Conservation (phyloP, 2,888 invertebrate species). For the Idaea biselata region DNA sequence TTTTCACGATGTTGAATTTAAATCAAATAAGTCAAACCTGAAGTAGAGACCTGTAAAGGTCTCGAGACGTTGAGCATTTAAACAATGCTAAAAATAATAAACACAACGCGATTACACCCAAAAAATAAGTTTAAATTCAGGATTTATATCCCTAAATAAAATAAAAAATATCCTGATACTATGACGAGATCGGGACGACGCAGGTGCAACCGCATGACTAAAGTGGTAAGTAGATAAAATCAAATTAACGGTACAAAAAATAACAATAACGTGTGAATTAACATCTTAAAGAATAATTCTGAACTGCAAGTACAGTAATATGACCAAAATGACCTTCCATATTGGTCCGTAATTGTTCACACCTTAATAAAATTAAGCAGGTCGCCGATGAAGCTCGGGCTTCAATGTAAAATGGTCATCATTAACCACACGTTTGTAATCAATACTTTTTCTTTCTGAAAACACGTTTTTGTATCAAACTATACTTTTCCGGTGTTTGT, state of each 20-base stretch:
- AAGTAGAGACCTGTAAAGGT: no score
- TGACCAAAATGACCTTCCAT: constrained; percentile 18
- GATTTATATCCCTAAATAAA: no score
- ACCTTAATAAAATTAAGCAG: constrained; percentile 39
- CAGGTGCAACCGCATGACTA: background rate
- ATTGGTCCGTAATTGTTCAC: constrained; percentile 27
- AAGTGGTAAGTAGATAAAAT: background rate
- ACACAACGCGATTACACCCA: no score
- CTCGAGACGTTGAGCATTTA: no score
- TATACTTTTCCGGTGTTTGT: no score
- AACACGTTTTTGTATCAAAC: no score
- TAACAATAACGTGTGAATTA: background rate
- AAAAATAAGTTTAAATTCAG: no score
- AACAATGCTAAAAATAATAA: no score
- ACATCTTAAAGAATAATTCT: background rate
- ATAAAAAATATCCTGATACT: no score
- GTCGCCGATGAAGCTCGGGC: constrained; percentile 22
- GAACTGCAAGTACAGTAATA: background rate
- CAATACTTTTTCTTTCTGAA: constrained; percentile 26
- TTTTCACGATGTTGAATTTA: no score
- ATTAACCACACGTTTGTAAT: constrained; percentile 42
- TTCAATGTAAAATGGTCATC: constrained; percentile 44
- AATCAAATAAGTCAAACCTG: no score
- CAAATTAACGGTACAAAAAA: background rate
- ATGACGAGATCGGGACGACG: no score